Evolutionary conservation across 2,888 invertebrate species (phyloP), one percentile per base, ranked within the genome.

Genomic region (Drosophila villosipedis): DNA sequence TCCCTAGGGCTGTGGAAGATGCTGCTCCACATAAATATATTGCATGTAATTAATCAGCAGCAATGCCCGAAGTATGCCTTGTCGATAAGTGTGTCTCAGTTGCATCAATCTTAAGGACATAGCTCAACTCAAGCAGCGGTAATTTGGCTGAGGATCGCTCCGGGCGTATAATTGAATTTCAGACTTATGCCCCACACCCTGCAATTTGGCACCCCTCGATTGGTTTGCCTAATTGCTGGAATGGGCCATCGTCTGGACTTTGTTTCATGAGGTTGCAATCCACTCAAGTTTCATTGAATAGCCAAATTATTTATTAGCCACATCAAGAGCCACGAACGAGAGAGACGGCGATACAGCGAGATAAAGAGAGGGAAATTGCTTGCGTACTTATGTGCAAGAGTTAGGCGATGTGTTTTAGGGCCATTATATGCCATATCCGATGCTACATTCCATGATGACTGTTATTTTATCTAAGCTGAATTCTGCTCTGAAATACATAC

Each of bases 21-120:
- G 54, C 58, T 31, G n/a, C 12, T 19, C 62, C 64, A 65, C 58
- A 66, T 72, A 79, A 83, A 84, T 81, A 80, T 73, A 88, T 84
- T 80, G 90, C 90, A 74, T 83, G 88, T 83, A 88, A 90, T 86
- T 86, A 86, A 90, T 90, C 88, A 68, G 68, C 53, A 53, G 59
- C 55, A 37, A 31, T 16, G 62, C 47, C 50, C 47, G 66, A n/a
- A 66, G 63, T 65, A 57, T 53, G 53, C 35, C 35, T 30, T 66
- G 57, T 73, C 80, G 68, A 76, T 79, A 80, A 72, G 66, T 79
- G 79, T 69, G 73, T 60, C 69, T 28, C 63, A 55, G 63, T 53
- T 87, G 88, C 89, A 89, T 53, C 79, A 65, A 68, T 71, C 79
- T 68, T 57, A 66, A 59, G 68, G 74, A 60, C 68, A 68, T 47